A percentile compares a stretch with the other conserved stretches of the same genome.
Conservation (phyloP, 2,888 invertebrate species). For the Ophion obscuratus region DNA sequence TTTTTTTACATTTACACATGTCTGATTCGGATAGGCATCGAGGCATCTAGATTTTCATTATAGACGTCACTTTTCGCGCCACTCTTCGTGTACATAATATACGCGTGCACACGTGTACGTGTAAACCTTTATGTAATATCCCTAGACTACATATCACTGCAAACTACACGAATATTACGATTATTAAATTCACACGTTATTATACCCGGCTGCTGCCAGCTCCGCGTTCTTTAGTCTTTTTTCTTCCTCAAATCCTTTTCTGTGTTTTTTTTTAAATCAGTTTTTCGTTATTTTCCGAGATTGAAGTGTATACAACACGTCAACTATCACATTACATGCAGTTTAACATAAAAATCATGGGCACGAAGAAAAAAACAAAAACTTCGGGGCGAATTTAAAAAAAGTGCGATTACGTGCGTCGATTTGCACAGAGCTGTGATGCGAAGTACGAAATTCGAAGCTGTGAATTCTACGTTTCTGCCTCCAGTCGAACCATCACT, state of each 20-base stretch:
- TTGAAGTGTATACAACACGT: conserved; percentile 42
- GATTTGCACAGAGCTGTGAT: no score
- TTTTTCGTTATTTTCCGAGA: conserved; percentile 5
- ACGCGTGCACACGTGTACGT: conserved; percentile 40
- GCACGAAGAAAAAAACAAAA: conserved; percentile 1
- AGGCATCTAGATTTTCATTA: no score
- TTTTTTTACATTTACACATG: no score
- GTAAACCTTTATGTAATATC: conserved; percentile 34
- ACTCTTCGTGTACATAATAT: background rate
- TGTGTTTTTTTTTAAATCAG: conserved; percentile 16
- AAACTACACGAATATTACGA: conserved; percentile 67
- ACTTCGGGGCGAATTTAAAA: no score
- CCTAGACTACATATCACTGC: conserved; percentile 62
- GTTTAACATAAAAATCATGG: conserved; percentile 15
- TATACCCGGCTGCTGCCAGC: conserved; percentile 60
- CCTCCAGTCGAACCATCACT: no score
- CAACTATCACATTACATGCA: conserved; percentile 45
- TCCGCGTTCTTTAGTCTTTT: background rate
- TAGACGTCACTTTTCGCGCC: no score
- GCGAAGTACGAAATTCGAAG: no score
- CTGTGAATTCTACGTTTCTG: no score
- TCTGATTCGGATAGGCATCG: no score
- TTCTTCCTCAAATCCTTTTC: conserved; percentile 23
- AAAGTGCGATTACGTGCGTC: no score
- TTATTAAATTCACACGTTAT: conserved; percentile 63